Percentiles rank a stretch among this genome's conserved stretches.
Conservation (phyloP, 2,888 invertebrate genomes). For the Diadromus collaris region DNA sequence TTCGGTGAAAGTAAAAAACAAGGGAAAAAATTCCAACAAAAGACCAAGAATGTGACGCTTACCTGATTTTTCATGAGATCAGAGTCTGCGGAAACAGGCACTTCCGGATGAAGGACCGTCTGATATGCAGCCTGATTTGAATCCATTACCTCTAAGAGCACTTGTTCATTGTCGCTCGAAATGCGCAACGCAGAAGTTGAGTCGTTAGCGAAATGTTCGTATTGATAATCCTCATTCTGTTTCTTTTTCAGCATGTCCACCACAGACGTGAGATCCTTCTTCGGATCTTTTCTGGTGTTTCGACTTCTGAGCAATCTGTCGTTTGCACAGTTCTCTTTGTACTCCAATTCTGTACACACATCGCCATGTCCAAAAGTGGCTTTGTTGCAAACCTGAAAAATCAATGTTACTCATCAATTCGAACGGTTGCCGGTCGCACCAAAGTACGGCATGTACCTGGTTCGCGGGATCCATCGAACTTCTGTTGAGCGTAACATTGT, state of each 20-base stretch:
- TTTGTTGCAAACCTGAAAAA: constrained; percentile 14
- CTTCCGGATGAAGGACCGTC: constrained; percentile 80
- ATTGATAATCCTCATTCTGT: constrained; percentile 45
- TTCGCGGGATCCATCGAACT: constrained; percentile 80
- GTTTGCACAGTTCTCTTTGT: constrained; percentile 60
- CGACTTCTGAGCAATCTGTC: constrained; percentile 69
- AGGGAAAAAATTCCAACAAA: neutral
- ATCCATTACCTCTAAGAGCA: constrained; percentile 82
- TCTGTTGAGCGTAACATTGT: constrained; percentile 80
- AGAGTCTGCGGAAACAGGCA: constrained; percentile 75
- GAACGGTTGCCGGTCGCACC: neutral
- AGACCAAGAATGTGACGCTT: constrained; percentile 61
- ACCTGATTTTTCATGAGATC: constrained; percentile 84
- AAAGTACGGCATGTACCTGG: constrained; percentile 78
- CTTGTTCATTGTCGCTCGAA: constrained; percentile 55
- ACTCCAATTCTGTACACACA: constrained; percentile 30
- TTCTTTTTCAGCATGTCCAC: constrained; percentile 68
- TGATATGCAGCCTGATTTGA: constrained; percentile 86
- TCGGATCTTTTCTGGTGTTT: constrained; percentile 59
- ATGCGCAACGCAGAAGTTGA: constrained; percentile 36
- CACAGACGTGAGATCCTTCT: constrained; percentile 69
- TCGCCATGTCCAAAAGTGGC: neutral
- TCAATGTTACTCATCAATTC: constrained; percentile 1
- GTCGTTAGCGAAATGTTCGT: neutral
- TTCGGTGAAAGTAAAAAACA: constrained; percentile 12